Evolutionary conservation across 2,888 invertebrate species (phyloP).

Genomic region (Apamea monoglypha): DNA sequence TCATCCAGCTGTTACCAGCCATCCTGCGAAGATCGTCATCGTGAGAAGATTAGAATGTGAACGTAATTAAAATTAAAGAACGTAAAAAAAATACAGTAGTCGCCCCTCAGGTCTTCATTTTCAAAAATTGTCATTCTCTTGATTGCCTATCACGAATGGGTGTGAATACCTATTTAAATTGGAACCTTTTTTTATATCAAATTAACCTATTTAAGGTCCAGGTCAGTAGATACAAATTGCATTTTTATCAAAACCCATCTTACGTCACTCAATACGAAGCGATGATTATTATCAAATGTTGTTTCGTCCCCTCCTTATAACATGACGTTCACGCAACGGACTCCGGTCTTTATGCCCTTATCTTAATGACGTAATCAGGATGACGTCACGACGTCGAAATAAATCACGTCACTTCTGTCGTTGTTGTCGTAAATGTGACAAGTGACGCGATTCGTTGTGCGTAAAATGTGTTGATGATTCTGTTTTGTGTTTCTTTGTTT

Average conservation of each 20-base stretch:
- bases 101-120: background rate
- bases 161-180: background rate
- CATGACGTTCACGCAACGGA: constrained; percentile 34
- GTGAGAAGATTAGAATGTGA: background rate
- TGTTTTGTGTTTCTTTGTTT: constrained; percentile 17
- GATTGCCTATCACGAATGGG: background rate
- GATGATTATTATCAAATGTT: constrained; percentile 48
- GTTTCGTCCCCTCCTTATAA: constrained; percentile 24
- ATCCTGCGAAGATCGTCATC: no score
- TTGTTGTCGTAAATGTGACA: constrained; percentile 32
- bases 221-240: constrained; percentile 32
- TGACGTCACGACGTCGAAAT: constrained; percentile 49
- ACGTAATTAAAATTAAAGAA: no score
- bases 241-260: constrained; percentile 32
- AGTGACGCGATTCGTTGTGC: constrained; percentile 26
- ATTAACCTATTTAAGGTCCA: background rate
- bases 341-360: constrained; percentile 39
- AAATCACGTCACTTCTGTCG: constrained; percentile 54
- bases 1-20: no score
- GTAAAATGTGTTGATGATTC: constrained; percentile 33
- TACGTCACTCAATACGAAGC: constrained; percentile 36
- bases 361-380: constrained; percentile 63
- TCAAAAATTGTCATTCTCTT: background rate
- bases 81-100: background rate
- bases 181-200: background rate